Percentiles rank a stretch among this genome's conserved stretches.
Conservation (phyloP, 2,797 vertebrate genomes). For the Chloroceryle amazona region DNA sequence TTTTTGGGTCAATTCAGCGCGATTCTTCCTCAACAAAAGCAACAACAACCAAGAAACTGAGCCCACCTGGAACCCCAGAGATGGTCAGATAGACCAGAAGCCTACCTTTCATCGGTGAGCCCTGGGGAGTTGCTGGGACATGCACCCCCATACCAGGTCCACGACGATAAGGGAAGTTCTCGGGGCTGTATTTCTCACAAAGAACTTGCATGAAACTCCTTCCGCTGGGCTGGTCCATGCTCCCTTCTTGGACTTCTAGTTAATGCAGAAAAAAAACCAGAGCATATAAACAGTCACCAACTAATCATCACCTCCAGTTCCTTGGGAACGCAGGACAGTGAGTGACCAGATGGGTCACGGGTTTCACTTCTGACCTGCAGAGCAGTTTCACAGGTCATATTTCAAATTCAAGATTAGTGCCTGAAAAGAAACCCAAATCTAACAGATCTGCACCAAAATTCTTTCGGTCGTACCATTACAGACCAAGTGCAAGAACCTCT, state of each 20-base stretch:
- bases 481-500: neutral
- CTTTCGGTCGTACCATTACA: neutral
- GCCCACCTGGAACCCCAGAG: neutral
- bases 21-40: neutral
- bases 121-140: conserved; percentile 90
- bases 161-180: conserved; percentile 95
- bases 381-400: neutral
- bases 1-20: neutral
- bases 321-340: neutral
- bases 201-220: conserved; percentile 95
- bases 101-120: conserved; percentile 95
- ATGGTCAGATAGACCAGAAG: neutral
- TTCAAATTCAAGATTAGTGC: neutral
- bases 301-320: neutral
- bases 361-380: neutral
- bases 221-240: conserved; percentile 90
- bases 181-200: conserved; percentile 96
- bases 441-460: neutral
- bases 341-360: accelerated
- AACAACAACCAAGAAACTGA: neutral
- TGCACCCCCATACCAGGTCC: conserved; percentile 93
- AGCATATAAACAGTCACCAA: neutral
- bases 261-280: neutral
- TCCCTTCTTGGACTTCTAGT: conserved; percentile 77
- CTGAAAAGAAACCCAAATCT: neutral